Base-by-base conservation (phyloP, 2,888 invertebrate species). In the Therioaphis trifolii region DNA sequence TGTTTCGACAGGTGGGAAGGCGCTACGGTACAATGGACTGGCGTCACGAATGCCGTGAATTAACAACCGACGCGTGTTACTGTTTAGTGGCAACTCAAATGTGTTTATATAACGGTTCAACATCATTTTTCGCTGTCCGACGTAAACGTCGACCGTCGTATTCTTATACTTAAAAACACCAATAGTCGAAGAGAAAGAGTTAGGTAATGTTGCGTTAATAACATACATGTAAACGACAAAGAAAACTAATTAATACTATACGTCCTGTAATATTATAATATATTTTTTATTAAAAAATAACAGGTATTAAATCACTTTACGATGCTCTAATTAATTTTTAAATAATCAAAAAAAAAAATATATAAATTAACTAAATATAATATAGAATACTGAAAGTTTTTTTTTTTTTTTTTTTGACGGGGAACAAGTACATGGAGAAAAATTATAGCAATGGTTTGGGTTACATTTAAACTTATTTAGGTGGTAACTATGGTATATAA, bases 11-110 rank as follows among this genome's bases (percentile, higher is more conserved):
- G 94, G 88, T 94, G 94, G 94, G 92, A 93, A 89, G 94, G 94
- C 86, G 94, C 94, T 74, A 91, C 91, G 87, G 92, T 94, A 85
- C 92, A 92, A 85, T 93, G 93, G 92, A 92, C 92, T 85, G 92
- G 92, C 85, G 86, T 85, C n/a, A 85, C 84, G 14, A 86, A 85
- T 49, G 84, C 84, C 15, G 68, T 82, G 35, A 82, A 82, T 82
- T 82, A 43, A 82, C 68, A n/a, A 49, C 49, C 24, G 18, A 55
- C 55, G 55, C 24, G 61, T 21, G 21, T n/a, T n/a, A 27, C 24
- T n/a, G n/a, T n/a, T 35, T 15, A 72, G 29, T 29, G 7, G 27
- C 14, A 29, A n/a, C 55, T n/a, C 9, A 55, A 55, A 55, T n/a
- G n/a, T n/a, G n/a, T n/a, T n/a, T n/a, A n/a, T n/a, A n/a, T n/a